Evolutionary conservation across 2,888 invertebrate genomes (phyloP), one percentile per base, ranked within the genome.

Genomic region (Chaetogeoica ovagalla): DNA sequence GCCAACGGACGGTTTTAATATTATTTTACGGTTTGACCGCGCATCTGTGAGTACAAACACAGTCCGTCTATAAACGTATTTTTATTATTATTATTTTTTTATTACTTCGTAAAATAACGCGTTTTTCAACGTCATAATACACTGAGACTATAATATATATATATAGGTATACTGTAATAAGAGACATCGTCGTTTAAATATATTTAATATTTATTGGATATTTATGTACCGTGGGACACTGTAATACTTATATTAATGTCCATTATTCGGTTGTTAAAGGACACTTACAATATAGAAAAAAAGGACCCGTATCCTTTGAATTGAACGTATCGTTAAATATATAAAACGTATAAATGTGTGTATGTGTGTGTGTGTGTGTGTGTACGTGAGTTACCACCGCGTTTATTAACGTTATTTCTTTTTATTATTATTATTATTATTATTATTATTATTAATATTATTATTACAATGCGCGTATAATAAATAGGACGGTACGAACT

Each of bases 221-320:
- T 57, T 79, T 79, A 55, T 79, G 17, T 59, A 52, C 71, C 79
- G 79, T 79, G 79, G 79, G 79, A 79, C 23, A 63, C 63, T 7
- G 39, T 43, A 43, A 1, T 4, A 43, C 7, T 43, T 43, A 9
- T 43, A 70, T 21, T 63, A 57, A 57, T 63, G 21, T 69, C 62
- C 71, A 71, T 79, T 71, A 71, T 79, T 71, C 57, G 63, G 62
- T 71, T 79, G 57, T 79, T 79, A 79, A 76, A 71, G 79, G 71
- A 8, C 65, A 43, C n/a, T n/a, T n/a, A n/a, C 30, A 30, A n/a
- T 30, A 30, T 4, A 30, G 30, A 30, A 21, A 63, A 77, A 79
- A 79, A 79, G 70, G 63, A 57, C 79, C 79, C 79, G 79, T 79
- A 79, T 79, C 79, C 57, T 71, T 79, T 79, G 79, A 71, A 79